Evolutionary conservation across 1,140 invertebrate genomes (phyloP), one percentile per base, ranked within the genome.

Genomic region (Nixonia krombeini): DNA sequence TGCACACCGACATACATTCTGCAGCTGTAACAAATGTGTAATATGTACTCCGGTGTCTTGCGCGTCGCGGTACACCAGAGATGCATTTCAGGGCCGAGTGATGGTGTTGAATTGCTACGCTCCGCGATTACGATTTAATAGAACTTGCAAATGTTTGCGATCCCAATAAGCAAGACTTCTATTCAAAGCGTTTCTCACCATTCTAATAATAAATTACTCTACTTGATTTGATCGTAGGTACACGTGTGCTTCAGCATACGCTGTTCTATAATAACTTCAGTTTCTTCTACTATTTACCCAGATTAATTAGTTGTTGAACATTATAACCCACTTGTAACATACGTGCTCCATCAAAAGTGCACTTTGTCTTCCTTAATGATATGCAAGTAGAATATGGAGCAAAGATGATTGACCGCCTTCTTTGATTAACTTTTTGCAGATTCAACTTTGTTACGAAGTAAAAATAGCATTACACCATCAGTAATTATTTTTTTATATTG

Each of bases 51-150:
- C 5, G 31, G 3, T 51, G 42, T 57, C 40, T 67, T 31, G 40
- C 38, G 33, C 31, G 56, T 57, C 40, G 50, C 56, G 55, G 9
- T 51, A 51, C 51, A 46, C 8, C 42, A 53, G 47, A 58, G 63
- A 59, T 72, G 57, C 55, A 61, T 67, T 72, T 72, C 69, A 72
- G 69, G 69, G 69, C 58, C 69, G 52, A 67, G 69, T 72, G 69
- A 72, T 55, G 49, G 69, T 63, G 53, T 44, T 25, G 28, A n/a
- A n/a, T n/a, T n/a, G n/a, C n/a, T n/a, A n/a, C n/a, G n/a, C n/a
- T n/a, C n/a, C n/a, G n/a, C n/a, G n/a, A 55, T 64, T 64, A 56
- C 66, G 33, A 64, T 59, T 59, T 42, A 63, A 69, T 63, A 45
- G 38, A 25, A 26, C 51, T 58, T 52, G 53, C 41, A 40, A 59